Base-by-base conservation (phyloP, 2,888 invertebrate species). In the Nemotelus nigrinus region DNA sequence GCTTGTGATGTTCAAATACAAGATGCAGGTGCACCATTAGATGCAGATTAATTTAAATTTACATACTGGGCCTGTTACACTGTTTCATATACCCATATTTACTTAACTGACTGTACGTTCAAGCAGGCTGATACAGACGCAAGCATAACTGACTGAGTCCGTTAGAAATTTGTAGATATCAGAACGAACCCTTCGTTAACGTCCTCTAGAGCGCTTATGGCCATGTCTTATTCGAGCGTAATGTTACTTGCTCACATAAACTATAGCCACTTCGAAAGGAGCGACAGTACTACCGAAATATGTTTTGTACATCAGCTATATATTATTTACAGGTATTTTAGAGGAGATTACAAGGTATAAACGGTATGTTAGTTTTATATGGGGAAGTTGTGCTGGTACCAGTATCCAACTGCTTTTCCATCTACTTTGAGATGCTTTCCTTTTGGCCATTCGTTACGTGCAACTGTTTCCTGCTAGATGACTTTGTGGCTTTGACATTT, bases 271-370 rank as follows among this genome's bases (percentile, higher is more conserved):
- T 57, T 60, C n/a, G 57, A 43, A 45, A 6, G 39, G 43, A 68
- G n/a, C 53, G 41, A 71, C 44, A 10, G 48, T 48, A 7, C 47
- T 41, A 60, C 74, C 45, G 25, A 60, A 74, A 60, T 63, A 76
- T 72, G 65, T 48, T 67, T 50, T 43, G 65, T 43, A 72, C 72
- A 58, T 45, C 72, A 72, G 43, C 57, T 58, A 74, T 77, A 77
- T 63, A 79, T 79, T 79, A 79, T 79, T 77, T 77, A 79, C 77
- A 77, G 74, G 79, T 77, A 79, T 77, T 77, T 79, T 77, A 77
- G 77, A 77, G 79, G 53, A 79, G 79, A 79, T 79, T 79, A 79
- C 75, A 74, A 74, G 68, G 75, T 64, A 79, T 77, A 77, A 79
- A 77, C 79, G 79, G 77, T 79, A 79, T 72, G 75, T 68, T 77